These are phyloP conservation scores for Forficula auricularia DNA, from an alignment of 1,140 invertebrate genomes.

Conservation along the genomic window DNA sequence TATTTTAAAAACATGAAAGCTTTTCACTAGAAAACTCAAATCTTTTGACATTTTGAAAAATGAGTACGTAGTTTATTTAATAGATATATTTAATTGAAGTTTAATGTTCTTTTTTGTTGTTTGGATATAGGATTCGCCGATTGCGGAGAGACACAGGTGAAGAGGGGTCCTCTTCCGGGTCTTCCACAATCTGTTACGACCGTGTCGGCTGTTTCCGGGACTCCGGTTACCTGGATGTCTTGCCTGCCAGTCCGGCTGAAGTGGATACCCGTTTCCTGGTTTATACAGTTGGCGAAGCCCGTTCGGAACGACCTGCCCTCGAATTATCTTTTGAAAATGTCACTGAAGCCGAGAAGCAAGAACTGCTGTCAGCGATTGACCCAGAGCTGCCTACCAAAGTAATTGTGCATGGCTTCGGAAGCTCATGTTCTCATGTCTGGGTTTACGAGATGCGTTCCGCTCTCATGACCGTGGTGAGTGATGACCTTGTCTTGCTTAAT, in stretches of 20 bases:
- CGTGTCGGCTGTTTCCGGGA: conserved; percentile 88
- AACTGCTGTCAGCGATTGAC: conserved; percentile 51
- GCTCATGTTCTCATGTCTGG: conserved; percentile 76
- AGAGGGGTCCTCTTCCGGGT: background rate
- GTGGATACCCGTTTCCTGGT: conserved; percentile 50
- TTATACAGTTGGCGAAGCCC: conserved; percentile 25
- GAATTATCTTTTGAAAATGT: conserved; percentile 16
- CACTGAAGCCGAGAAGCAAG: background rate
- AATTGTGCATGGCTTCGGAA: conserved; percentile 87
- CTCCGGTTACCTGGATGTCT: conserved; percentile 72
- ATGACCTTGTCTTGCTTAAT: background rate
- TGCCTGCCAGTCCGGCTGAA: conserved; percentile 72
- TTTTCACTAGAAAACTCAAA: no score
- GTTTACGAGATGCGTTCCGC: conserved; percentile 82
- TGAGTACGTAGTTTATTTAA: no score
- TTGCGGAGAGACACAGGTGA: conserved; percentile 36
- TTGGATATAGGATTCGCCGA: conserved; percentile 20
- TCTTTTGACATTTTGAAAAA: no score
- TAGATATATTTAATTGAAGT: no score
- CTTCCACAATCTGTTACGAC: conserved; percentile 65
- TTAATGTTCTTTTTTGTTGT: no score
- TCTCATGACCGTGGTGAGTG: conserved; percentile 63
- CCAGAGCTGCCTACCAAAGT: conserved; percentile 51
- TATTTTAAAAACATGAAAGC: no score
- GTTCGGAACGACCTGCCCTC: conserved; percentile 14